These are phyloP conservation scores for Myxocyprinus asiaticus DNA, from an alignment of 2,113 vertebrate genomes.

Conservation along the genomic window DNA sequence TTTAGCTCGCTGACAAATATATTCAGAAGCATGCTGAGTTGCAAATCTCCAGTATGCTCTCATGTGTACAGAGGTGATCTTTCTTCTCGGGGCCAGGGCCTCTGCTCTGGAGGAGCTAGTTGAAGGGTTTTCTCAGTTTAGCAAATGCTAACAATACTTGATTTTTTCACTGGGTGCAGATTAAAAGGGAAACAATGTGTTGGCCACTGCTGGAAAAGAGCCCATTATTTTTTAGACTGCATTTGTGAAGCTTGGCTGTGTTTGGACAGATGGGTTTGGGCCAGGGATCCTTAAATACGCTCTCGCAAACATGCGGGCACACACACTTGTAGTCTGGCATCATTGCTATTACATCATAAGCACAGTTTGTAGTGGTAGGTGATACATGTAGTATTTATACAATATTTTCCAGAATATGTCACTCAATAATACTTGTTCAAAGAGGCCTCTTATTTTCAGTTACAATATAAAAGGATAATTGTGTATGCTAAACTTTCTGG, in stretches of 20 bases:
- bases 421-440: neutral
- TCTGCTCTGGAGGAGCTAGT: slow-evolving; percentile 9
- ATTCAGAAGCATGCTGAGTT: slow-evolving; percentile 41
- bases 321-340: slow-evolving; percentile 21
- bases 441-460: no score
- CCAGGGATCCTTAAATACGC: slow-evolving; percentile 49
- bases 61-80: slow-evolving; percentile 17
- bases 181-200: slow-evolving; percentile 53
- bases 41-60: neutral
- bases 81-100: slow-evolving; percentile 36
- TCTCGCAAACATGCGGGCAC: slow-evolving; percentile 32
- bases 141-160: slow-evolving; percentile 37
- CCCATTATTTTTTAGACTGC: slow-evolving; percentile 43
- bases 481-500: neutral
- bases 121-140: slow-evolving; percentile 45
- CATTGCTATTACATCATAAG: slow-evolving; percentile 41
- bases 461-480: neutral
- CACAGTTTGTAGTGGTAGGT: slow-evolving; percentile 25
- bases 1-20: slow-evolving; percentile 33
- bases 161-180: slow-evolving; percentile 43
- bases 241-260: slow-evolving; percentile 46
- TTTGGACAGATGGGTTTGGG: slow-evolving; percentile 54
- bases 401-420: slow-evolving; percentile 15
- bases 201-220: slow-evolving; percentile 44
- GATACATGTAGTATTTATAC: neutral